Base-by-base conservation (phyloP, 2,113 vertebrate genomes). In the Gobiocypris rarus region DNA sequence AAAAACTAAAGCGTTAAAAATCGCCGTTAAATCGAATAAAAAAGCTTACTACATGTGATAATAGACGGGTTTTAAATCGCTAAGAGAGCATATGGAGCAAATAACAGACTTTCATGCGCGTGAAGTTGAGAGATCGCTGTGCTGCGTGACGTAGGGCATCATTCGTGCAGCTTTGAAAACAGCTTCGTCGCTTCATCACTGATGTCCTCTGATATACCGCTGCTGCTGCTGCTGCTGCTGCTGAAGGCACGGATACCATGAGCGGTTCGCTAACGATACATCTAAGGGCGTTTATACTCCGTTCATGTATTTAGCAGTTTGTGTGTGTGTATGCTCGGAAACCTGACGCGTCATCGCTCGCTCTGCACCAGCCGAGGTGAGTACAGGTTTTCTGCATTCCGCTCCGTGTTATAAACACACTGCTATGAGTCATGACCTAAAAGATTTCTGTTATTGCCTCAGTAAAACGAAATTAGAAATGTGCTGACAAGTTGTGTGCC, bases 321-420 rank as follows among this genome's bases (percentile, higher is more conserved):
- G 63, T 83, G 22, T 84, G 75, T 83, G 24, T 50, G 85, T 59
- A 89, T 87, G 91, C 91, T 91, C 90, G 89, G 91, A 88, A 91
- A 90, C 92, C 92, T 92, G 92, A 92, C 91, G 89, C 91, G 89
- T 83, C 90, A 84, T 82, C 84, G 87, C 75, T 88, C 86, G 89
- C 91, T 92, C 93, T 95, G 93, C 94, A 93, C 75, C 94, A 94
- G 92, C 91, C 89, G 81, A 90, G 93, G 94, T 94, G 93, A 94
- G 93, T 81, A 87, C 58, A 22, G 28, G 11, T 3, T 90, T 91
- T 87, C 3, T 84, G 26, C 90, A 88, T 82, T 87, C 80, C 43
- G 3, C 50, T 41, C 70, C n/a, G 15, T 75, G 75, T 77, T 61
- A 52, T 28, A 85, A 89, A 87, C 75, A 86, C 69, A 52, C 9